Evolutionary conservation across 1,140 invertebrate genomes (phyloP).

Genomic region (Brachionus paranguensis): DNA sequence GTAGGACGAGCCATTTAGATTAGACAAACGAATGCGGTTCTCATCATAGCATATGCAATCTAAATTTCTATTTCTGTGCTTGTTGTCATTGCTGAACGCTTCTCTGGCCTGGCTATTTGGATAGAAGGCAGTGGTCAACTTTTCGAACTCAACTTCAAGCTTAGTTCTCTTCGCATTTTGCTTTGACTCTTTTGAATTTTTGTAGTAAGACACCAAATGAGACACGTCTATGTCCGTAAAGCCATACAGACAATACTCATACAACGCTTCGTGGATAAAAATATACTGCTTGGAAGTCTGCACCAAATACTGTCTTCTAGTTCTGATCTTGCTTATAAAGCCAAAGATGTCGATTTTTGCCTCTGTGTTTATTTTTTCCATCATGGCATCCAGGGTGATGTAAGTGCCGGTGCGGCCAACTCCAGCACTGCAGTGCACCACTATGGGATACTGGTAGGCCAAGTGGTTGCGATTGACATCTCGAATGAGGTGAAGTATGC

Average conservation of each 20-base stretch:
- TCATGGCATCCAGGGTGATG: slow-evolving; percentile 89
- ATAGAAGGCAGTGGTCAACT: not conserved
- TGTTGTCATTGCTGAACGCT: slow-evolving; percentile 31
- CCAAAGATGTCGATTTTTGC: slow-evolving; percentile 98
- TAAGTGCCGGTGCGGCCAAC: slow-evolving; percentile 91
- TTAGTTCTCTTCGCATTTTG: not conserved
- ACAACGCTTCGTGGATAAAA: slow-evolving; percentile 21
- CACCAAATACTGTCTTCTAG: slow-evolving; percentile 95
- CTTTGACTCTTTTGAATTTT: not conserved
- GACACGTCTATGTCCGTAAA: slow-evolving; percentile 3
- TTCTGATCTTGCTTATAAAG: slow-evolving; percentile 90
- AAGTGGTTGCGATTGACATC: slow-evolving; percentile 27
- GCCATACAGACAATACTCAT: slow-evolving; percentile 36
- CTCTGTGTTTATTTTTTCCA: slow-evolving; percentile 97
- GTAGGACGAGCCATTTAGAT: slow-evolving; percentile 10
- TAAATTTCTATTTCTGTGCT: slow-evolving; percentile 25
- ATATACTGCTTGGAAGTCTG: slow-evolving; percentile 71
- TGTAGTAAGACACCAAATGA: not conserved
- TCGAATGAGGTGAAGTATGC: slow-evolving; percentile 25
- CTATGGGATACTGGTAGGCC: slow-evolving; percentile 71
- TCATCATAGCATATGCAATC: slow-evolving; percentile 19
- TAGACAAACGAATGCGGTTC: slow-evolving; percentile 22
- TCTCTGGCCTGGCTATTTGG: slow-evolving; percentile 11
- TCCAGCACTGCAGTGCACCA: slow-evolving; percentile 74
- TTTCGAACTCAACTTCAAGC: slow-evolving; percentile 7